Base-by-base conservation (phyloP, 2,888 invertebrate species). In the Yponomeuta malinellus region DNA sequence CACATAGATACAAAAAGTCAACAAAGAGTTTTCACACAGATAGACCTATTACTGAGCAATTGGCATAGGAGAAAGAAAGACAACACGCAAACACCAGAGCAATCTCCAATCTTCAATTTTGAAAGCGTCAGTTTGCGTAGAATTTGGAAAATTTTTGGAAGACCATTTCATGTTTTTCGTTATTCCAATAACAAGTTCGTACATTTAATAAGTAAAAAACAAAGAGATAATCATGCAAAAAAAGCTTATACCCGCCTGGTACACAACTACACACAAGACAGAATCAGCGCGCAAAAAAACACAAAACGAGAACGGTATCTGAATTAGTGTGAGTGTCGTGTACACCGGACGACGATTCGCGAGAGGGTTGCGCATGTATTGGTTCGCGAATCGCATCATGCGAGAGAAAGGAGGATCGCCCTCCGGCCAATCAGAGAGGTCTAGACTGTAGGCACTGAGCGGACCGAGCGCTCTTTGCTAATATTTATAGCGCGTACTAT, bases 371-470 rank as follows among this genome's bases (percentile, higher is more conserved):
- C 69, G 70, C 31, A n/a, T 63, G 71, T 69, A 68, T 64, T 74
- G 77, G 75, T 86, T 88, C 85, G 90, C 90, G 88, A 90, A 90
- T 90, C 87, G 84, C 77, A 86, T 88, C 85, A 89, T 80, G 77
- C 84, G 89, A 91, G 91, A 91, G 90, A 86, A 87, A 81, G 88
- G 90, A 91, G 91, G 90, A 89, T 89, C 88, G 89, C 89, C 91
- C 91, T 91, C 90, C 79, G 78, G 81, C 91, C 91, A 92, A 91
- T 91, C 75, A 80, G 80, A 82, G 76, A 81, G 79, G 83, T 82
- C 81, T 82, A 83, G 81, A 79, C 83, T 73, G 77, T 77, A 77
- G 78, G 79, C 81, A 76, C 81, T 75, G 77, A 79, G 80, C 79
- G 81, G 78, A 80, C 75, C 78, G 79, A 78, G 77, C 77, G 82